phyloP scores from a whole-genome alignment of 2,888 invertebrate species.

The Spisula solida region DNA sequence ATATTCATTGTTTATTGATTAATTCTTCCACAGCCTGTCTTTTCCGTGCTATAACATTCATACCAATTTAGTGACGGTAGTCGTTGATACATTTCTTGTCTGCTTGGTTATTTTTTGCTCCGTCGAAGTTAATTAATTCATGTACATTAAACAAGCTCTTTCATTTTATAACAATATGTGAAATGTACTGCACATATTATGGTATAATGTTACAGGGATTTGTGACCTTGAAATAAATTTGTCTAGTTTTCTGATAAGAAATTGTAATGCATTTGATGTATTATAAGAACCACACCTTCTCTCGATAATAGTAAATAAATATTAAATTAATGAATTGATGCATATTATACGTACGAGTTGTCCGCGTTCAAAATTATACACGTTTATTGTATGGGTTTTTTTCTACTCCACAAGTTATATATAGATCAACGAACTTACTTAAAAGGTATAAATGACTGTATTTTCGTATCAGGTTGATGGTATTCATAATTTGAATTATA shows the following conservation, averaged over 20 bases:
- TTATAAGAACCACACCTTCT: too few relatives aligned
- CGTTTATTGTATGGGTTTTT: too few relatives aligned
- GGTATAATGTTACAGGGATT: too few relatives aligned
- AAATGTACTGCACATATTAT: too few relatives aligned
- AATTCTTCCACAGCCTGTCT: conserved; percentile 30
- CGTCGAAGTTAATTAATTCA: conserved; percentile 23
- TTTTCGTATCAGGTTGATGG: neutral
- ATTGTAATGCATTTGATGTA: too few relatives aligned
- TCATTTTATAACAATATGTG: neutral
- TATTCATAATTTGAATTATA: neutral
- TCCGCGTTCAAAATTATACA: too few relatives aligned
- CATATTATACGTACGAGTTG: too few relatives aligned
- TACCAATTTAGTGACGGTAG: conserved; percentile 31
- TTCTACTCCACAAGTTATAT: too few relatives aligned
- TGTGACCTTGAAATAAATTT: too few relatives aligned
- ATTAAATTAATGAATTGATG: too few relatives aligned
- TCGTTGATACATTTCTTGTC: conserved; percentile 17
- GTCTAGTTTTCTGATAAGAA: too few relatives aligned
- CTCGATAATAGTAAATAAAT: too few relatives aligned
- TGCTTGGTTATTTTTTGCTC: neutral
- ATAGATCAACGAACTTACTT: neutral
- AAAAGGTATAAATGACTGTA: neutral
- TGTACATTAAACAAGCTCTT: conserved; percentile 5
- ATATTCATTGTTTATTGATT: conserved; percentile 67
- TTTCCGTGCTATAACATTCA: conserved; percentile 32